Evolutionary conservation across 2,113 vertebrate species (phyloP), one percentile per base, ranked within the genome.

Genomic region (Apteryx mantelli): DNA sequence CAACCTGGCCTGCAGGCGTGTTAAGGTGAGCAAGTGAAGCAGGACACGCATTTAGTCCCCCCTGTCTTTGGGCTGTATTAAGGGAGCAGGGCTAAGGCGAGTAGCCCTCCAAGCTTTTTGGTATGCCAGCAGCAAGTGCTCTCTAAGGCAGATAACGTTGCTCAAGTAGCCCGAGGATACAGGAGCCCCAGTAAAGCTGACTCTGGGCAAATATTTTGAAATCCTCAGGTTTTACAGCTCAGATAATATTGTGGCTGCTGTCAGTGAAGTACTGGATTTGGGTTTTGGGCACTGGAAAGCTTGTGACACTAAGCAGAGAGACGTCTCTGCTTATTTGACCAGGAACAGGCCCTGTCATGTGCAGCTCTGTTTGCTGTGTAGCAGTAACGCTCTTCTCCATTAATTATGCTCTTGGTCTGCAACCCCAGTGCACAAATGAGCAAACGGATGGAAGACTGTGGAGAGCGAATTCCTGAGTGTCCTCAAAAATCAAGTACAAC

Each of bases 221-320:
- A 94, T 65, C 25, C 65, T 50, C 46, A 81, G 48, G 20, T 65
- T 91, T 86, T 66, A 46, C 13, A 80, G 63, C 64, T 93, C 88
- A 53, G 36, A 40, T 64, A 91, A 89, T 46, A 14, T 6, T 86
- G 63, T 73, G 50, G 30, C 28, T 88, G 52, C 50, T 84, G 92
- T 82, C 55, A 83, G 56, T 75, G 68, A 74, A 77, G 38, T n/a
- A 73, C 5, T 0, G 0, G 28, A 68, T 88, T 81, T 78, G 61
- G 44, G 48, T 11, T 83, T 90, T 83, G 86, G 63, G 69, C n/a
- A 26, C 36, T 95, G 66, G 50, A 82, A 93, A 84, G n/a, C 9
- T 1, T 0, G 17, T 56, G 60, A 34, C 14, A 17, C 6, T 25
- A 20, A 84, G 44, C 2, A 1, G 1, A 70, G 46, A 70, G 64